phyloP scores from a whole-genome alignment of 2,797 vertebrate genomes.

The Hemibagrus guttatus region DNA sequence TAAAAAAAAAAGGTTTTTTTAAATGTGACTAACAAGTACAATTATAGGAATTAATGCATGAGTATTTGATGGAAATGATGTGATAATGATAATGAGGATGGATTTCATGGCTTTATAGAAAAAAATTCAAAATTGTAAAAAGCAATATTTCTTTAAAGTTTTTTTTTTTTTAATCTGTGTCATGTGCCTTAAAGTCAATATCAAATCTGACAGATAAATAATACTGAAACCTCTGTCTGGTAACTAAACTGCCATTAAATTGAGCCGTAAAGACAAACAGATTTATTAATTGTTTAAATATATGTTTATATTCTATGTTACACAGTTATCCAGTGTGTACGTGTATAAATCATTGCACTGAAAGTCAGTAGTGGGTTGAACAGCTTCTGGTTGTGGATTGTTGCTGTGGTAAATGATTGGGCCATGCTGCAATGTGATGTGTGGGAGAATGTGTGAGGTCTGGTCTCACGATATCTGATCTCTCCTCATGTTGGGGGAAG shows the following conservation, averaged over 20 bases:
- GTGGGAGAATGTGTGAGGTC: constrained; percentile 30
- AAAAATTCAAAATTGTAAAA: background rate
- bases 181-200: background rate
- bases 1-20: background rate
- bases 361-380: background rate
- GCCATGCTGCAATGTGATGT: constrained; percentile 13
- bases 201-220: background rate
- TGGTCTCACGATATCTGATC: constrained; percentile 24
- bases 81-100: background rate
- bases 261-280: background rate
- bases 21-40: background rate
- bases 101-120: background rate
- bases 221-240: background rate
- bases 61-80: background rate
- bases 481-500: constrained; percentile 13
- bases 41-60: no score
- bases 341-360: background rate
- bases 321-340: background rate
- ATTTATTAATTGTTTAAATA: background rate
- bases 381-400: background rate
- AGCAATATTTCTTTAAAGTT: background rate
- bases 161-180: background rate
- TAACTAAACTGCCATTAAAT: background rate
- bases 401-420: constrained; percentile 19
- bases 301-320: background rate